Evolutionary conservation across 2,797 vertebrate species (phyloP), one percentile per base, ranked within the genome.

Genomic region (Phrynocephalus vlangalii): DNA sequence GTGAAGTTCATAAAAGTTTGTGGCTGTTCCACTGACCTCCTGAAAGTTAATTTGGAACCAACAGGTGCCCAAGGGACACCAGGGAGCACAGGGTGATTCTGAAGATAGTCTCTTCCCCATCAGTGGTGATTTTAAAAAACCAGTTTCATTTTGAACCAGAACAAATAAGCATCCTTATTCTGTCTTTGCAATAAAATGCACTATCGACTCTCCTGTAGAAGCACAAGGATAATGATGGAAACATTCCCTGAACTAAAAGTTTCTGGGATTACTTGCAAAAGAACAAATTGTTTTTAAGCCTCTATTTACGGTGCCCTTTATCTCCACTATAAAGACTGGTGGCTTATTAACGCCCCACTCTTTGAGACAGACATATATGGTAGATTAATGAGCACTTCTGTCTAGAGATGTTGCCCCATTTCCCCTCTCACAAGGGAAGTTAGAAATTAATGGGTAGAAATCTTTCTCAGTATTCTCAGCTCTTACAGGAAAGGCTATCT

Each of bases 361-460:
- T 63, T 85, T 60, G 78, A 84, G 68, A 4, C 30, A 20, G 68
- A 4, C 30, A 20, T 48, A 13, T 15, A 16, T 63, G 33, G 26
- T 13, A 28, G 86, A 79, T 26, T 38, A 66, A 4, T 71, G 52
- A 63, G 33, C 48, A 71, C 63, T 80, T 80, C 38, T 56, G 33
- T 75, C 72, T 52, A 67, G 28, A 70, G 48, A 38, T 6, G 6
- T 52, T 52, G n/a, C 22, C 20, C 48, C 72, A 15, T 38, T 76
- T 83, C 48, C 63, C 33, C 26, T 85, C 26, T 78, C 52, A 88
- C n/a, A 72, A 83, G 72, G 67, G 7, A 70, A 78, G 38, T 48
- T 33, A 26, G 56, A 73, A 86, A 71, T 87, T 50, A 66, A 67
- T 5, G n/a, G 66, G 6, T 86, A 18, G 1, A 86, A 72, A 52